Conservation (phyloP, 2,888 invertebrate species). For the Sclerodermus sp. region DNA sequence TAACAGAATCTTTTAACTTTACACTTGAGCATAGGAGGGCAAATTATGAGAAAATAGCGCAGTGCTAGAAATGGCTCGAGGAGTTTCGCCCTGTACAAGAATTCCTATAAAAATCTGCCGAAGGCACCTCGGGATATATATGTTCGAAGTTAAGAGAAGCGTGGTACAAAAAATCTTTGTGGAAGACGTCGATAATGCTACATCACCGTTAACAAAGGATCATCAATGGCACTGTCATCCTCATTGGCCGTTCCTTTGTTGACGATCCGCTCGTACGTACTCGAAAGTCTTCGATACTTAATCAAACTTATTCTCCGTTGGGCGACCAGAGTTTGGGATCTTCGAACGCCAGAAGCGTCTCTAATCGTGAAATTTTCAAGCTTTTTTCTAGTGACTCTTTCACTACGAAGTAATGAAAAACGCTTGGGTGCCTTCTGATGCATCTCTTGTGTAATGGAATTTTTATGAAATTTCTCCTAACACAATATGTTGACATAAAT, state of each 20-base stretch:
- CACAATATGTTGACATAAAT: constrained; percentile 2
- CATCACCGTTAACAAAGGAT: constrained; percentile 27
- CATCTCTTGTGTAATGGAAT: constrained; percentile 14
- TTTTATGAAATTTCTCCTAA: constrained; percentile 15
- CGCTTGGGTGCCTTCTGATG: constrained; percentile 13
- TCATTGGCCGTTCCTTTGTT: constrained; percentile 18
- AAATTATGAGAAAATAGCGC: no score
- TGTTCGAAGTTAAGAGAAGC: constrained; percentile 10
- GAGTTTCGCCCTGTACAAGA: no score
- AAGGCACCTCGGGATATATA: no score
- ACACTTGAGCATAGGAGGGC: no score
- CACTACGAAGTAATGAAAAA: constrained; percentile 11
- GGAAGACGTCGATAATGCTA: constrained; percentile 21
- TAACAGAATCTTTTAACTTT: no score
- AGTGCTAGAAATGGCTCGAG: no score
- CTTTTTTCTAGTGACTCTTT: constrained; percentile 10
- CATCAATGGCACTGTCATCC: constrained; percentile 6
- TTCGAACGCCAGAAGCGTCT: constrained; percentile 7
- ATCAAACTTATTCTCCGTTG: constrained; percentile 36
- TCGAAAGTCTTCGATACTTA: constrained; percentile 24
- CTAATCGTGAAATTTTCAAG: constrained; percentile 26
- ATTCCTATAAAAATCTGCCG: no score
- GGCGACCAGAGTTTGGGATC: constrained; percentile 15
- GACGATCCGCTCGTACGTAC: constrained; percentile 20
- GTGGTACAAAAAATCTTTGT: constrained; percentile 26